A percentile compares a stretch with the other conserved stretches of the same genome.
These are phyloP conservation scores for Poeciliopsis occidentalis DNA, from an alignment of 2,113 vertebrate genomes.

Conservation along the genomic window DNA sequence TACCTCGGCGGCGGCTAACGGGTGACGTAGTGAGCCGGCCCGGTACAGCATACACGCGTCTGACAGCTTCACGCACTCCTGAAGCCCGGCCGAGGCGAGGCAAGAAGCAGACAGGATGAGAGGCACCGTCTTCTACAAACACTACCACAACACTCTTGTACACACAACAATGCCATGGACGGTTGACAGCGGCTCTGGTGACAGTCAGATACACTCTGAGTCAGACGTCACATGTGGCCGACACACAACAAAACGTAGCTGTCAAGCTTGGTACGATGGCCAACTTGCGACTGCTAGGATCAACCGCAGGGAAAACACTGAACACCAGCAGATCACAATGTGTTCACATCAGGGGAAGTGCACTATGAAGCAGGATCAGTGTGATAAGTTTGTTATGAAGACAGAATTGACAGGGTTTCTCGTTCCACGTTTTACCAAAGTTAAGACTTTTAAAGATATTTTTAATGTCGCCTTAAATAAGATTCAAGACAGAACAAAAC, in stretches of 20 bases:
- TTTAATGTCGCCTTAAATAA: too few relatives aligned
- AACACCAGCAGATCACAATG: slow-evolving; percentile 3
- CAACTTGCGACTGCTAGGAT: not conserved
- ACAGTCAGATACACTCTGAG: too few relatives aligned
- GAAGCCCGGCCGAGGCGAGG: slow-evolving; percentile 42
- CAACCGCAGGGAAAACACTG: not conserved
- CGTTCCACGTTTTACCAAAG: too few relatives aligned
- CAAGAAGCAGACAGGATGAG: slow-evolving; percentile 50
- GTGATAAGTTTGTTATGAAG: not conserved
- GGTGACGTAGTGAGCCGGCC: slow-evolving; percentile 26
- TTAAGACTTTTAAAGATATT: too few relatives aligned
- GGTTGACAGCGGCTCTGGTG: too few relatives aligned
- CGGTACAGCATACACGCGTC: slow-evolving; percentile 85
- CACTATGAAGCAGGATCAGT: slow-evolving; percentile 2
- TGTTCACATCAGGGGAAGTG: not conserved
- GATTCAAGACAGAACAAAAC: too few relatives aligned
- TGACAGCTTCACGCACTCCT: slow-evolving; percentile 86
- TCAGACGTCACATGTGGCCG: not conserved
- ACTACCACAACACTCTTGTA: not conserved
- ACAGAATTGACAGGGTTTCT: too few relatives aligned
- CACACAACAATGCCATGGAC: slow-evolving; percentile 8
- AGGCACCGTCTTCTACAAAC: slow-evolving; percentile 3
- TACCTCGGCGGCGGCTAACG: slow-evolving; percentile 81
- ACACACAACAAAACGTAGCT: not conserved
- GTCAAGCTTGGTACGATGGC: slow-evolving; percentile 26